Evolutionary conservation across 2,797 vertebrate species (phyloP).

Genomic region (Vultur gryphus): DNA sequence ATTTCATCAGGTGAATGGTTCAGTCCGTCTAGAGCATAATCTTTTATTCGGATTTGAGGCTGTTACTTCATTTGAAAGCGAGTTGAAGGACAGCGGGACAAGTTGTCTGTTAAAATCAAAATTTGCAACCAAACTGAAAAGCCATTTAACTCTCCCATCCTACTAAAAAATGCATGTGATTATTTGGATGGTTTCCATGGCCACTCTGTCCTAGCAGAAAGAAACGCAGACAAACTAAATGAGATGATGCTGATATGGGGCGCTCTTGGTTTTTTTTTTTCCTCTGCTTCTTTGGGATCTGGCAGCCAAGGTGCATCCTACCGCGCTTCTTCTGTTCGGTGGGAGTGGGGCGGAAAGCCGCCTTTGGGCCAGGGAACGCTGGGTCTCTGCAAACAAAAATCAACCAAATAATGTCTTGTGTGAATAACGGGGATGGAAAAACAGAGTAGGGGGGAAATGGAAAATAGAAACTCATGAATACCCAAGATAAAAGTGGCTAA

Average conservation of each 20-base stretch:
- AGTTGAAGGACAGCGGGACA: neutral
- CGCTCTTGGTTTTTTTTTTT: too few species aligned
- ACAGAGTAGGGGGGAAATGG: too few species aligned
- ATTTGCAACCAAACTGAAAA: neutral
- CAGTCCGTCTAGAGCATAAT: neutral
- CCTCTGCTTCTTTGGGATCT: neutral
- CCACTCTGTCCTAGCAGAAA: neutral
- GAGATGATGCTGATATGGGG: accelerated
- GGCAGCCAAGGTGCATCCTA: neutral
- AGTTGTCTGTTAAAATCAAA: neutral
- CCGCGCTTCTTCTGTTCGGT: accelerated
- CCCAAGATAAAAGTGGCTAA: neutral
- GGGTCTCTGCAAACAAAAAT: neutral
- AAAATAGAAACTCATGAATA: neutral
- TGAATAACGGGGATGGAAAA: neutral
- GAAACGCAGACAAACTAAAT: neutral
- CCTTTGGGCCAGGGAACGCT: neutral
- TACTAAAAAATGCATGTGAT: neutral
- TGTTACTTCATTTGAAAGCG: neutral
- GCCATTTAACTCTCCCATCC: neutral
- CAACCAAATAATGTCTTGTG: neutral
- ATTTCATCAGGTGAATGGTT: neutral
- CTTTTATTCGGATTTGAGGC: neutral
- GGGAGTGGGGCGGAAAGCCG: accelerated
- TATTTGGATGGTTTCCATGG: neutral